phyloP scores from a whole-genome alignment of 2,888 invertebrate species.

The Dione juno region DNA sequence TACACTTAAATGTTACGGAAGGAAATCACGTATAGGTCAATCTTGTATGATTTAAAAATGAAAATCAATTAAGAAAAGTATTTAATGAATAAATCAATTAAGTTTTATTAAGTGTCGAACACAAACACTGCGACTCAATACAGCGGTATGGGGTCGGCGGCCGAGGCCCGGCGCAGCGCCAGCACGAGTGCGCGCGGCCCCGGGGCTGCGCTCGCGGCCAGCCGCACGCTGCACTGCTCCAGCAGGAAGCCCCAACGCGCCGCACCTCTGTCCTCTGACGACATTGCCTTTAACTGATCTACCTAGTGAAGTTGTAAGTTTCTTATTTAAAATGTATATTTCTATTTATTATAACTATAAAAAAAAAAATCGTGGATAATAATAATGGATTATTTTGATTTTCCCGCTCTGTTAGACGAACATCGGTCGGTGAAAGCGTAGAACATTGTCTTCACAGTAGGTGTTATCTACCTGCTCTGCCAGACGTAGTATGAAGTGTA shows the following conservation, averaged over 20 bases:
- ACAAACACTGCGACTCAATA: conserved; percentile 53
- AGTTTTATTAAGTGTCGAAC: too few relatives aligned
- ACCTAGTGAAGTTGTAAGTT: conserved; percentile 63
- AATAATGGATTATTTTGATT: too few relatives aligned
- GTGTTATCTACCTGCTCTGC: too few relatives aligned
- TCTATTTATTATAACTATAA: too few relatives aligned
- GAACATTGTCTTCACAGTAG: too few relatives aligned
- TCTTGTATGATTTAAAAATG: too few relatives aligned
- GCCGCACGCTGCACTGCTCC: conserved; percentile 85
- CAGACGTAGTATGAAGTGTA: too few relatives aligned
- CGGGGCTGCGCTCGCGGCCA: conserved; percentile 73
- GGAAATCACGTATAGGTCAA: too few relatives aligned
- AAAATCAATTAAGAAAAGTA: neutral
- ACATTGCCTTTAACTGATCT: conserved; percentile 78
- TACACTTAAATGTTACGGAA: too few relatives aligned
- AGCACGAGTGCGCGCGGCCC: conserved; percentile 66
- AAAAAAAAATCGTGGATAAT: too few relatives aligned
- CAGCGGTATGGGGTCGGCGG: conserved; percentile 73
- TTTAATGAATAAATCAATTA: neutral
- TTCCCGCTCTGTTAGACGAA: too few relatives aligned
- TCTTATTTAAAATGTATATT: neutral
- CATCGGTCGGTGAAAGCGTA: too few relatives aligned
- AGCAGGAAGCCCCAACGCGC: conserved; percentile 86
- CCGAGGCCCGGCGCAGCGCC: conserved; percentile 63
- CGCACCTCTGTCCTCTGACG: conserved; percentile 76